Conservation (phyloP, 2,113 vertebrate species). For the Zosterops japonicus region DNA sequence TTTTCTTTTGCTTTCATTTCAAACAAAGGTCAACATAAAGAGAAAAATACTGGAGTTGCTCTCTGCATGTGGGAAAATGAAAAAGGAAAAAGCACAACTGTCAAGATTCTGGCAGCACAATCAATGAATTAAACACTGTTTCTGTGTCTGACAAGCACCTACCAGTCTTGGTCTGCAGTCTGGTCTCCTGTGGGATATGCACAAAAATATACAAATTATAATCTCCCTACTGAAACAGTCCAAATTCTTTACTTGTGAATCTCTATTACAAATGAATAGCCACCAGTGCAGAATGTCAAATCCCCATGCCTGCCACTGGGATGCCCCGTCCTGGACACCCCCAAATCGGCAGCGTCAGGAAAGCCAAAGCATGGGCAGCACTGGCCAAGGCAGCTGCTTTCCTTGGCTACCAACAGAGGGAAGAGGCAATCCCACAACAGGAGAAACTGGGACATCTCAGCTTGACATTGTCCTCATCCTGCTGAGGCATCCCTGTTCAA, state of each 20-base stretch:
- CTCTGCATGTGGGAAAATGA: background rate
- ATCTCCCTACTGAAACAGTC: background rate
- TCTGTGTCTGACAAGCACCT: background rate
- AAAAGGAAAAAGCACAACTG: background rate
- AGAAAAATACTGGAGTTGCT: background rate
- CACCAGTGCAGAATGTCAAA: background rate
- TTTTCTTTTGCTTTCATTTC: slow-evolving; percentile 33
- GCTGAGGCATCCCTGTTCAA: rapidly evolving
- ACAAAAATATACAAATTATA: background rate
- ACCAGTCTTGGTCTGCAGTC: background rate
- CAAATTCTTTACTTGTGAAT: background rate
- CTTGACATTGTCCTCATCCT: background rate
- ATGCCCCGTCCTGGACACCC: background rate
- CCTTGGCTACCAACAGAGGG: background rate
- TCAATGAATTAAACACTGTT: slow-evolving; percentile 11
- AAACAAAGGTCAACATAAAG: slow-evolving; percentile 35
- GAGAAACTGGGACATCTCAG: background rate
- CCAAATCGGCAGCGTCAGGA: rapidly evolving
- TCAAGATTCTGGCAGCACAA: slow-evolving; percentile 6
- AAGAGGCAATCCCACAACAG: background rate
- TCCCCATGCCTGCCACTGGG: rapidly evolving
- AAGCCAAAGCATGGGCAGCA: rapidly evolving
- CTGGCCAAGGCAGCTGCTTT: background rate
- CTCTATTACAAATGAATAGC: background rate
- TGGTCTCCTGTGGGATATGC: background rate